Evolutionary conservation across 2,888 invertebrate genomes (phyloP).

Genomic region (Perithous albicinctus): DNA sequence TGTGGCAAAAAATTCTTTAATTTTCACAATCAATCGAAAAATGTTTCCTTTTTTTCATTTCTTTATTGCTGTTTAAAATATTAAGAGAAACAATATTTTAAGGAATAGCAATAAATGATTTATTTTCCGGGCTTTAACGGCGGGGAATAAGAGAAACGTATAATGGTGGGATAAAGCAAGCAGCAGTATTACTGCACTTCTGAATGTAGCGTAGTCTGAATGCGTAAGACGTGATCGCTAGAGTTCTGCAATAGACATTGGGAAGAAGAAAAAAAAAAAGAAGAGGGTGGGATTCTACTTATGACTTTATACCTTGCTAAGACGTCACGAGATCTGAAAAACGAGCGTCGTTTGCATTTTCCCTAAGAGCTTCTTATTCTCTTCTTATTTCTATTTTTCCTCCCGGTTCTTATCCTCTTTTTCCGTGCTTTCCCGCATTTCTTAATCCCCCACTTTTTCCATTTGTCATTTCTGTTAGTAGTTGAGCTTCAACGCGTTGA

Average conservation of each 20-base stretch:
- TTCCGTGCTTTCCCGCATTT: conserved; percentile 11
- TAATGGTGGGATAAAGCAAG: conserved; percentile 5
- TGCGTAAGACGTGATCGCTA: conserved; percentile 8
- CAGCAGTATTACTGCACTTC: conserved; percentile 15
- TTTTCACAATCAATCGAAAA: no score
- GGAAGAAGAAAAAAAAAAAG: background rate
- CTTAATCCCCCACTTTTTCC: background rate
- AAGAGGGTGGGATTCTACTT: conserved; percentile 44
- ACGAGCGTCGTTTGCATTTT: conserved; percentile 63
- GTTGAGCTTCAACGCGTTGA: background rate
- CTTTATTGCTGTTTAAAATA: background rate
- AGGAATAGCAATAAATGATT: background rate
- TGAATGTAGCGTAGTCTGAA: conserved; percentile 14
- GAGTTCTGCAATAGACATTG: conserved; percentile 9
- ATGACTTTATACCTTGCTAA: conserved; percentile 58
- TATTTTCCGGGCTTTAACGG: background rate
- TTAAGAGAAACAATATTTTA: background rate
- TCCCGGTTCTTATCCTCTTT: conserved; percentile 22
- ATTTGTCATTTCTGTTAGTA: conserved; percentile 19
- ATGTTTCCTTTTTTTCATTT: no score
- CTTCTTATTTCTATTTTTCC: conserved; percentile 32
- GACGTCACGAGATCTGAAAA: conserved; percentile 57
- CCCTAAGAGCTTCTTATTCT: conserved; percentile 57
- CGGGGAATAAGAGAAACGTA: background rate
- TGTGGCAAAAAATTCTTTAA: no score